These are phyloP conservation scores for Myiothlypis coronata DNA, from an alignment of 2,797 vertebrate genomes.

Conservation along the genomic window DNA sequence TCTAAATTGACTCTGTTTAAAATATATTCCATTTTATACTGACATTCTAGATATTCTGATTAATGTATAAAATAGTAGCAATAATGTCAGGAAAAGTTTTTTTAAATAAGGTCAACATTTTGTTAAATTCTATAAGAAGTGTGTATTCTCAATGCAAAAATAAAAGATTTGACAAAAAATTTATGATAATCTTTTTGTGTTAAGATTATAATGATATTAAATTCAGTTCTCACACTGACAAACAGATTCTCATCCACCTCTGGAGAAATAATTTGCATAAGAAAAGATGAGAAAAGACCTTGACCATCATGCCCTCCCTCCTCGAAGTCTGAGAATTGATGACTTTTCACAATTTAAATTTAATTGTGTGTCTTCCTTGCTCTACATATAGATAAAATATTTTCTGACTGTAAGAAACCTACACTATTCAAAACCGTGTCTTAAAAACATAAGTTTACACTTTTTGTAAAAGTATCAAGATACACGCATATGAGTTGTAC, in stretches of 20 bases:
- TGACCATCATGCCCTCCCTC: background rate
- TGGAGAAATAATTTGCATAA: background rate
- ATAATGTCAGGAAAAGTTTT: background rate
- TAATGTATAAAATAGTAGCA: background rate
- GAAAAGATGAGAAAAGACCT: background rate
- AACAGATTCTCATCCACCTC: background rate
- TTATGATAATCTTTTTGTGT: rapidly evolving
- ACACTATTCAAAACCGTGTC: background rate
- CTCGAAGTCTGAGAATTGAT: background rate
- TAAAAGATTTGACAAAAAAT: background rate
- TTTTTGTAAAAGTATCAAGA: background rate
- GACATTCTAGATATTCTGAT: background rate
- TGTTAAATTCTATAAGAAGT: background rate
- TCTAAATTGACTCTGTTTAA: background rate
- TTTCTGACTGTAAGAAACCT: background rate
- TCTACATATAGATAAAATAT: background rate
- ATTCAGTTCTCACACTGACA: background rate
- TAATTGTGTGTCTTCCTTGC: background rate
- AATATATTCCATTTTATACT: background rate
- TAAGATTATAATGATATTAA: background rate
- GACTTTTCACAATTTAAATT: background rate
- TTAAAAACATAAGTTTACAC: background rate
- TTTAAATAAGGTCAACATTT: background rate
- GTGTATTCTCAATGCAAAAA: background rate
- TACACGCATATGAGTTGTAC: background rate